Evolutionary conservation across 2,888 invertebrate species (phyloP).

Genomic region (Nemurella pictetii): DNA sequence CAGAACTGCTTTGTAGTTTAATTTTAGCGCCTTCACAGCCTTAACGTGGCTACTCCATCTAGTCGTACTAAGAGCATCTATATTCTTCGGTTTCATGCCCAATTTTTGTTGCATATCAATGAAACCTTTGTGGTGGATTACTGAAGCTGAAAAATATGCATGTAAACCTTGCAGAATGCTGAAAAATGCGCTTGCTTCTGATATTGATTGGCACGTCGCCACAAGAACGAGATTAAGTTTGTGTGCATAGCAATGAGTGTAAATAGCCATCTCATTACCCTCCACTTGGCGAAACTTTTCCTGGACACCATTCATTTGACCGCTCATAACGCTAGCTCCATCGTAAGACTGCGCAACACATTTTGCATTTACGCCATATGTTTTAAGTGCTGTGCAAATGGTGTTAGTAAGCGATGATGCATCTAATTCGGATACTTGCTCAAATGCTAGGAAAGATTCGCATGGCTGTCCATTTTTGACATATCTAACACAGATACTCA

Average conservation of each 20-base stretch:
- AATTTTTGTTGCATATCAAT: neutral
- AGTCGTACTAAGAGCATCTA: constrained; percentile 11
- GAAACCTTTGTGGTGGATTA: constrained; percentile 5
- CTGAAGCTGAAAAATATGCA: constrained; percentile 4
- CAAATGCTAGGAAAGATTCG: constrained; percentile 8
- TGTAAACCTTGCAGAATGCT: neutral
- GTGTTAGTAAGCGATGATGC: constrained; percentile 3
- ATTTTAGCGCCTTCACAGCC: constrained; percentile 7
- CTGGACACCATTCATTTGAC: constrained; percentile 13
- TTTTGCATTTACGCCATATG: constrained; percentile 2
- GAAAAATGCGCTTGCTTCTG: constrained; percentile 10
- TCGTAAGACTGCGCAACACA: constrained; percentile 11
- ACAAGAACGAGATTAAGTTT: constrained; percentile 11
- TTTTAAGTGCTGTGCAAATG: neutral
- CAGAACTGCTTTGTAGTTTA: constrained; percentile 11
- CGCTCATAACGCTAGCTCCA: constrained; percentile 1
- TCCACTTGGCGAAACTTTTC: neutral
- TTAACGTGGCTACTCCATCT: constrained; percentile 2
- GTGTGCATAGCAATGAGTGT: constrained; percentile 17
- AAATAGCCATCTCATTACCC: constrained; percentile 3
- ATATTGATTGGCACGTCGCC: constrained; percentile 4
- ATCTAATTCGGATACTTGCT: constrained; percentile 11
- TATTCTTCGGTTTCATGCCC: constrained; percentile 13
- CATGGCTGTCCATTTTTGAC: neutral
- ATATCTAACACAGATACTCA: constrained; percentile 12